Base-by-base conservation (phyloP, 2,797 vertebrate species). In the Dendrocincla fuliginosa region DNA sequence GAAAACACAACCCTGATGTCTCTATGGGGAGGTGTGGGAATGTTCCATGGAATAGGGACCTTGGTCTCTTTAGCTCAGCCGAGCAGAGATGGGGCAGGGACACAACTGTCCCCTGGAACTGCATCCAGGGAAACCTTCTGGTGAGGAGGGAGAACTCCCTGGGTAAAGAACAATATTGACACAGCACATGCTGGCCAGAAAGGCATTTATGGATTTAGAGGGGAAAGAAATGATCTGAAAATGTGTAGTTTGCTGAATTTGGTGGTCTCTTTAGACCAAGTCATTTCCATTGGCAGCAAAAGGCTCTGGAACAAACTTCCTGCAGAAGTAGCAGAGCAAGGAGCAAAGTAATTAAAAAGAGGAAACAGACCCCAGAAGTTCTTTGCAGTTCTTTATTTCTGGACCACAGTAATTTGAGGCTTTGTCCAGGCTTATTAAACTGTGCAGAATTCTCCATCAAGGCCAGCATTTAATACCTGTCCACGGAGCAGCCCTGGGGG, bases 361-460 rank as follows among this genome's bases (percentile, higher is more conserved):
- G 88, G 91, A 92, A 91, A 79, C 53, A 81, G 90, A 87, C 41
- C 65, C 47, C 80, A 93, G 30, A 78, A 93, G 44, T 59, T 86
- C 77, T 84, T 71, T 92, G 46, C 53, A 77, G 50, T 59, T 92
- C 85, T 50, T 89, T 81, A n/a, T 81, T 92, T 65, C 91, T 95
- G 87, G 85, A 75, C 30, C 4, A 9, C 4, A 9, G 73, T 56
- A 69, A 81, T 71, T 63, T 89, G 68, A 74, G 79, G 75, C 42
- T 89, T 89, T 94, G 84, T 94, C 75, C 95, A 87, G 92, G 49
- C 73, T 96, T 89, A 52, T 91, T 92, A 93, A 97, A 78, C 61
- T 56, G 82, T 44, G 27, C 46, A 61, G 71, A 77, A 68, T 69
- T 93, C 89, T 80, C 71, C 57, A 47, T 25, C 69, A 77, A 91